Evolutionary conservation across 2,113 vertebrate genomes (phyloP).

Genomic region (Dipodomys stephensi): DNA sequence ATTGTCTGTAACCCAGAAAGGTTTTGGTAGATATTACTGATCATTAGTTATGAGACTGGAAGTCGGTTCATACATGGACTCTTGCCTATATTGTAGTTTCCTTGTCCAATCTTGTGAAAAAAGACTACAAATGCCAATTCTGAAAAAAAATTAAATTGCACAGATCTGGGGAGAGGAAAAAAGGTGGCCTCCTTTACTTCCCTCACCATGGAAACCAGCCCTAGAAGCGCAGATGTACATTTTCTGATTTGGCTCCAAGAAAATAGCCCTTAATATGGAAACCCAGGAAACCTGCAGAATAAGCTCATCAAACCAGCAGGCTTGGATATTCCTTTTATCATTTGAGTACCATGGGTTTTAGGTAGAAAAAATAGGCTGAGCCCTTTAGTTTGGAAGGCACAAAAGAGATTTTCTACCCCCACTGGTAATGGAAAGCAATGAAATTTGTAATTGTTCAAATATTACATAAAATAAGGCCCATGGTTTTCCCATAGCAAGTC

Average conservation of each 20-base stretch:
- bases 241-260: constrained; percentile 59
- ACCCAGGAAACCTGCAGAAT: constrained; percentile 58
- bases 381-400: constrained; percentile 58
- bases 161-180: constrained; percentile 38
- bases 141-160: constrained; percentile 59
- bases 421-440: constrained; percentile 41
- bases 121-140: constrained; percentile 51
- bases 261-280: constrained; percentile 5
- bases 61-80: not conserved
- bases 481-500: not conserved
- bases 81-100: not conserved
- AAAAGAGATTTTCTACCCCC: constrained; percentile 40
- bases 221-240: constrained; percentile 52
- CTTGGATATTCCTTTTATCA: constrained; percentile 24
- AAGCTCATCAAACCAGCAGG: constrained; percentile 58
- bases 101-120: constrained; percentile 6
- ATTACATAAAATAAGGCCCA: constrained; percentile 46
- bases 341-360: not conserved
- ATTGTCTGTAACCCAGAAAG: not conserved
- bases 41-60: constrained; percentile 38
- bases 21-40: constrained; percentile 45
- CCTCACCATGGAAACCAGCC: constrained; percentile 70
- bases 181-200: constrained; percentile 6
- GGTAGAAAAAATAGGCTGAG: constrained; percentile 59
- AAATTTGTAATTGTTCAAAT: constrained; percentile 61